These are phyloP conservation scores for Dynastes tityus DNA, from an alignment of 2,888 invertebrate genomes.

Conservation along the genomic window DNA sequence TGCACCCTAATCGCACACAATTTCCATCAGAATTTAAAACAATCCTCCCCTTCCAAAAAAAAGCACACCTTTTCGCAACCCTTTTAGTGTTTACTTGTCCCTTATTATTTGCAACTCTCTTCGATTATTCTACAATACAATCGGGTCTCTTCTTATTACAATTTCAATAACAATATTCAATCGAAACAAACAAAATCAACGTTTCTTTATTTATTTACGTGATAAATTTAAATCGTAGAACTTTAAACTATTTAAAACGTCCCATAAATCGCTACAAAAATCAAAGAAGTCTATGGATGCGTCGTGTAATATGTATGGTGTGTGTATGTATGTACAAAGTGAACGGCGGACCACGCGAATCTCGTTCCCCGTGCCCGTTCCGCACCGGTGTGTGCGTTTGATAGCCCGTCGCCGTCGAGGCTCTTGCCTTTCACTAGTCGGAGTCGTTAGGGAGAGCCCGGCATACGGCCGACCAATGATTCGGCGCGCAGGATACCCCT, in stretches of 20 bases:
- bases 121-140: neutral
- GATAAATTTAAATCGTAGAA: neutral
- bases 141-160: neutral
- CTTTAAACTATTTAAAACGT: neutral
- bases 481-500: slow-evolving; percentile 67
- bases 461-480: slow-evolving; percentile 59
- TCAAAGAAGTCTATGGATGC: neutral
- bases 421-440: slow-evolving; percentile 52
- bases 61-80: neutral
- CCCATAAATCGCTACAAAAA: neutral
- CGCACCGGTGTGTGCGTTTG: slow-evolving; percentile 14
- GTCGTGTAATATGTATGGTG: neutral
- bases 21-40: neutral
- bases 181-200: neutral
- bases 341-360: slow-evolving; percentile 54
- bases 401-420: slow-evolving; percentile 20
- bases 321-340: neutral
- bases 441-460: slow-evolving; percentile 49
- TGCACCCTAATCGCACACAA: neutral
- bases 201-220: neutral
- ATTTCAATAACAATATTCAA: neutral
- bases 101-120: neutral
- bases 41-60: neutral
- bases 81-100: neutral
- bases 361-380: slow-evolving; percentile 10